Evolutionary conservation across 92 coral and sea anemone genomes (phyloP), one percentile per base, ranked within the genome.

Genomic region (Virgularia gustaviana): DNA sequence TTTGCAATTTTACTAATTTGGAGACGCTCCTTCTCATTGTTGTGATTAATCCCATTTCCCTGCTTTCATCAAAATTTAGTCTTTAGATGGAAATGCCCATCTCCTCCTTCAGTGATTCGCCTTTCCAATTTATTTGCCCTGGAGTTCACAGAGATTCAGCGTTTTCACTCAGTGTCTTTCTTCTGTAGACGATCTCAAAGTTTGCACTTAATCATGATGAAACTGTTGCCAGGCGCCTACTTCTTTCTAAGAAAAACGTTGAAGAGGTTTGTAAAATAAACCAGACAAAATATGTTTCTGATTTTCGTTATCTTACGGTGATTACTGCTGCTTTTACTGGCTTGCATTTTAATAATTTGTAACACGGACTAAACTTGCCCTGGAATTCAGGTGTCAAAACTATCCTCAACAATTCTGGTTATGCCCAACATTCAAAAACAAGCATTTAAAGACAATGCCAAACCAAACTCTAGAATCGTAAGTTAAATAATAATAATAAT

Each of bases 171-270:
- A 19, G 39, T 36, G 19, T 11, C 23, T 13, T 15, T 27, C 34
- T 25, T 20, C 28, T 31, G 12, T 71, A 90, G 97, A 88, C 89
- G 34, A 76, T 90, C 64, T 92, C 96, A 20, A 92, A 96, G 73
- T 92, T 92, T 79, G 76, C 96, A 12, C 84, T 92, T 30, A 70
- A 79, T 24, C 98, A 92, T 63, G 98, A 92, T 64, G 98, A 92
- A 78, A 84, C 90, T 63, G 96, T 92, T 11, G 94, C 94, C 10
- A 85, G 98, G 64, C 78, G 98, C 33, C 83, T 92, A 16, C 92
- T 92, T 9, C 77, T 92, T 55, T 89, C 96, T 18, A 92, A 89
- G 81, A 92, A 92, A 59, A 78, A 82, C 22, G 88, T 87, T 18
- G 98, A 92, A 25, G 96, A 92, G 76, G 98, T 92, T 64, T 81